Percentiles rank a stretch among this genome's conserved stretches.
These are phyloP conservation scores for Rhagonycha fulva DNA, from an alignment of 2,888 invertebrate genomes.

Conservation along the genomic window DNA sequence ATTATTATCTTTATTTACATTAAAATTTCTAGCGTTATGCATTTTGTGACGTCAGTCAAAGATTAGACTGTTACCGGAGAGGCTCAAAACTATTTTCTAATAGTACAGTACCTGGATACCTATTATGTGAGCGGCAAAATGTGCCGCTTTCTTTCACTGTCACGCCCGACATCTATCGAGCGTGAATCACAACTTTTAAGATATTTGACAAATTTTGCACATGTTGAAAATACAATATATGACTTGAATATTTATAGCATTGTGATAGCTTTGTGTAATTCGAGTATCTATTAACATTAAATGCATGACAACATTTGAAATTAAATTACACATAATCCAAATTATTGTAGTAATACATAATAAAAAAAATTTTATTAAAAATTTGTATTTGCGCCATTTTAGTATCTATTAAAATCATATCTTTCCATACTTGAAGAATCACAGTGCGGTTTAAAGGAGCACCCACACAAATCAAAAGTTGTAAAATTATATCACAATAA, in stretches of 20 bases:
- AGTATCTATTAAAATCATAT: neutral
- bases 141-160: no score
- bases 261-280: no score
- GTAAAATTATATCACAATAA: neutral
- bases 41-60: no score
- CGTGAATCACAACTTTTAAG: no score
- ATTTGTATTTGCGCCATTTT: neutral
- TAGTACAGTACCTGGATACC: no score
- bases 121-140: no score
- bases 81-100: no score
- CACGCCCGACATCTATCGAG: no score
- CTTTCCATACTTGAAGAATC: neutral
- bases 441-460: neutral
- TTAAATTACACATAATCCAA: neutral
- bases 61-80: no score
- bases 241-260: neutral
- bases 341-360: neutral
- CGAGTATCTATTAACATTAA: neutral
- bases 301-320: neutral
- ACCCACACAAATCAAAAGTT: neutral
- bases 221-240: neutral
- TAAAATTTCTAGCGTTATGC: no score
- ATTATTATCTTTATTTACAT: no score
- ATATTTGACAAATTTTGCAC: neutral
- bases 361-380: neutral